phyloP scores from a whole-genome alignment of 2,888 invertebrate species.

The Zygaena filipendulae region DNA sequence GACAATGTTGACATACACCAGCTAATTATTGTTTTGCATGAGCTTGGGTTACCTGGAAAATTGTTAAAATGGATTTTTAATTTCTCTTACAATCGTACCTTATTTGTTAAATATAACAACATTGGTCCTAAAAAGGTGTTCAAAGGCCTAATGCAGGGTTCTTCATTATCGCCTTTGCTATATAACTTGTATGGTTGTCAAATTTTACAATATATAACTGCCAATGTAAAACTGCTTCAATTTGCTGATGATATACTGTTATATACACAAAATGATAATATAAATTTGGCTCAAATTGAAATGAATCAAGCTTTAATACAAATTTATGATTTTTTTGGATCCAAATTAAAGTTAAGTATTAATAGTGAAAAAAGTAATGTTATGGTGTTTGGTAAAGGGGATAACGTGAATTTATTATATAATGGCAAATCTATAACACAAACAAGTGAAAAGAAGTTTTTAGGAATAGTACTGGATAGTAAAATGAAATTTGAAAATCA shows the following conservation, averaged over 20 bases:
- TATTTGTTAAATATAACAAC: slow-evolving; percentile 17
- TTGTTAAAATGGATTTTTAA: slow-evolving; percentile 11
- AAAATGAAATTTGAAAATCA: slow-evolving; percentile 6
- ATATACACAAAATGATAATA: slow-evolving; percentile 4
- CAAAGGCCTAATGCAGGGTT: slow-evolving; percentile 16
- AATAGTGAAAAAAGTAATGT: too few relatives aligned
- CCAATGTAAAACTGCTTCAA: slow-evolving; percentile 4
- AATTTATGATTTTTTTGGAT: too few relatives aligned
- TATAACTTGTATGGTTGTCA: slow-evolving; percentile 12
- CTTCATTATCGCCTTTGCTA: slow-evolving; percentile 13
- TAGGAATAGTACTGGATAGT: neutral
- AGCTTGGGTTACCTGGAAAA: slow-evolving; percentile 6
- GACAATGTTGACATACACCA: slow-evolving; percentile 12
- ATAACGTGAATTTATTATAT: too few relatives aligned
- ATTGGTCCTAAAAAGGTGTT: slow-evolving; percentile 9
- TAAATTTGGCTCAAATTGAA: too few relatives aligned
- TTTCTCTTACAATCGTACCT: slow-evolving; percentile 13
- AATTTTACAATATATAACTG: slow-evolving; percentile 5
- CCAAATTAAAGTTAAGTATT: too few relatives aligned
- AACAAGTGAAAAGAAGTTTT: too few relatives aligned
- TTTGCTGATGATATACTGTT: slow-evolving; percentile 13
- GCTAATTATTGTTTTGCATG: slow-evolving; percentile 1
- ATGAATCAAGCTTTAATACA: too few relatives aligned
- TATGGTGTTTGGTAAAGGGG: too few relatives aligned
- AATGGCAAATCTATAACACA: too few relatives aligned